phyloP scores from a whole-genome alignment of 2,797 vertebrate species.

The Sylvilagus floridanus region DNA sequence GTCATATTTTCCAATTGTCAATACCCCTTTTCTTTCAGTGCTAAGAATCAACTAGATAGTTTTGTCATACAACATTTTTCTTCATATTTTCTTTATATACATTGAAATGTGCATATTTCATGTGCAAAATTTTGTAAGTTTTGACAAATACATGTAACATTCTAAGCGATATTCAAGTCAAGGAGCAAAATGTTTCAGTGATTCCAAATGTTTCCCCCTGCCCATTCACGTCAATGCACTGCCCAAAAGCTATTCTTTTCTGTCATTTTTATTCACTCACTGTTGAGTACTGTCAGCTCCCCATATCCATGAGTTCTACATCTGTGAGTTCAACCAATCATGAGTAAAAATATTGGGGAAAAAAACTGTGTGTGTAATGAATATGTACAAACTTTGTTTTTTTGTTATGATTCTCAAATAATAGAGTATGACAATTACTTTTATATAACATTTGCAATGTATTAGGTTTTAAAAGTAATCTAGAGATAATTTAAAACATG shows the following conservation, averaged over 20 bases:
- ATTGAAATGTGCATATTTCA: not conserved
- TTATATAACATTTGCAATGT: too few relatives aligned
- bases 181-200: not conserved
- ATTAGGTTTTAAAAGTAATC: too few relatives aligned
- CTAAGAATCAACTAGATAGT: not conserved
- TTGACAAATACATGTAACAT: not conserved
- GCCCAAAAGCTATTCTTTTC: not conserved
- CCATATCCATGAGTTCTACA: too few relatives aligned
- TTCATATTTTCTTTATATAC: not conserved
- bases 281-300: not conserved
- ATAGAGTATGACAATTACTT: too few relatives aligned
- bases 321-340: too few relatives aligned
- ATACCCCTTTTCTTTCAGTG: not conserved
- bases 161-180: not conserved
- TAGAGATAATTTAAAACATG: too few relatives aligned
- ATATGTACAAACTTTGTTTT: too few relatives aligned
- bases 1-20: not conserved
- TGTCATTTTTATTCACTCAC: not conserved
- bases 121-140: not conserved
- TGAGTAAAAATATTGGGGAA: too few relatives aligned
- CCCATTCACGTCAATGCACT: not conserved
- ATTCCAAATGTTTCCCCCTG: not conserved
- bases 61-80: not conserved
- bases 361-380: too few relatives aligned
- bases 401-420: too few relatives aligned